A percentile compares a stretch with the other conserved stretches of the same genome.
Conservation (phyloP, 2,113 vertebrate species). For the Chlorodrepanis virens region DNA sequence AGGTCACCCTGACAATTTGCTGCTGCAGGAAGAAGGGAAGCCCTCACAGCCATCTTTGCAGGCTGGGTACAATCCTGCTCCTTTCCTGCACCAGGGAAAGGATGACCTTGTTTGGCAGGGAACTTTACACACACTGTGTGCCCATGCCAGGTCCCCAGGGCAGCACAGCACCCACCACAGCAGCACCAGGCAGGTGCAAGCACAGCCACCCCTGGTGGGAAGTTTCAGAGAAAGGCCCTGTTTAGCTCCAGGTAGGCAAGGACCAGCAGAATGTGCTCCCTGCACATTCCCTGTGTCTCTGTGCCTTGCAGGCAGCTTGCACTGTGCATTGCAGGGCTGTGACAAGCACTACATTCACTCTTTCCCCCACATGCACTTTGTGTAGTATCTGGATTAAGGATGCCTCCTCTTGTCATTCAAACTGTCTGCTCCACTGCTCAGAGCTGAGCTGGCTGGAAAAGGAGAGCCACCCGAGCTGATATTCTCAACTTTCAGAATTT, state of each 20-base stretch:
- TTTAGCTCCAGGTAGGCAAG: neutral
- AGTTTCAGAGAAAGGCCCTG: neutral
- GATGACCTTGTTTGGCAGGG: neutral
- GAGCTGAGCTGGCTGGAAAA: neutral
- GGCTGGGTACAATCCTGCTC: neutral
- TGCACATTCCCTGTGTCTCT: neutral
- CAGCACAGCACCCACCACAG: neutral
- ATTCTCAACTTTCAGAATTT: neutral
- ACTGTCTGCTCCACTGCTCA: neutral
- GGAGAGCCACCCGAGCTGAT: neutral
- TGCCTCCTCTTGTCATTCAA: neutral
- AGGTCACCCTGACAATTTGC: neutral
- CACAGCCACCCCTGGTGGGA: rapidly evolving
- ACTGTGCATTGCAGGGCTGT: neutral
- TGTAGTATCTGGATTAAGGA: neutral
- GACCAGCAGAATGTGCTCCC: neutral
- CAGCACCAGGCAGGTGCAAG: neutral
- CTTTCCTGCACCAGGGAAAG: neutral
- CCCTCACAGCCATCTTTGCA: neutral
- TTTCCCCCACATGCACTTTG: neutral
- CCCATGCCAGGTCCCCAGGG: neutral
- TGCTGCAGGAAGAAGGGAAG: neutral
- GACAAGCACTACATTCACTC: neutral
- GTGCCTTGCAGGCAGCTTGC: neutral
- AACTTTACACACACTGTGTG: neutral